A percentile compares a stretch with the other conserved stretches of the same genome.
Conservation (phyloP, 2,888 invertebrate genomes). For the Leptogaster cylindrica region DNA sequence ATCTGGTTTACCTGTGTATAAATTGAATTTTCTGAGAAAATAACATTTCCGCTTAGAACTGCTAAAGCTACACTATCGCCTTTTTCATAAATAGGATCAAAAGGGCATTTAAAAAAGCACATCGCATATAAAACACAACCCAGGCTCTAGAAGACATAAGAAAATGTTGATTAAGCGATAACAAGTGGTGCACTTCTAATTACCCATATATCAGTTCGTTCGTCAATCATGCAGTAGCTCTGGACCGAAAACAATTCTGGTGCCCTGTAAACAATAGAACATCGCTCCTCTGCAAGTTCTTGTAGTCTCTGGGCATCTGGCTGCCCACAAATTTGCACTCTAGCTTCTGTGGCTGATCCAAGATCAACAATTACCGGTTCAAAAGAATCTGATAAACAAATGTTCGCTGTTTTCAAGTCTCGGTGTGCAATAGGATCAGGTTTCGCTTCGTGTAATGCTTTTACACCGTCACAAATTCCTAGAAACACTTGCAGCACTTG, state of each 20-base stretch:
- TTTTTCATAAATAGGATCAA: constrained; percentile 80
- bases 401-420: constrained; percentile 85
- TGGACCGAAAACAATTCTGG: constrained; percentile 88
- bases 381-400: constrained; percentile 74
- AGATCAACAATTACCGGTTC: constrained; percentile 83
- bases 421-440: constrained; percentile 80
- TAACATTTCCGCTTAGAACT: constrained; percentile 75
- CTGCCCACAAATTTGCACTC: constrained; percentile 69
- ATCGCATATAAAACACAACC: constrained; percentile 86
- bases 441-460: constrained; percentile 74
- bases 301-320: constrained; percentile 74
- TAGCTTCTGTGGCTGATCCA: constrained; percentile 72
- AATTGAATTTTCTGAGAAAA: constrained; percentile 73
- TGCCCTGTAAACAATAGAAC: constrained; percentile 86
- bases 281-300: constrained; percentile 82
- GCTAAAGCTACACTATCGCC: constrained; percentile 89
- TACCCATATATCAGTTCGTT: constrained; percentile 84
- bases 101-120: constrained; percentile 85
- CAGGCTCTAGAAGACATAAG: too few species aligned
- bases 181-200: constrained; percentile 52
- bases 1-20: constrained; percentile 64
- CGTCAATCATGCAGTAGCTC: constrained; percentile 79
- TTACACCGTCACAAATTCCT: constrained; percentile 76
- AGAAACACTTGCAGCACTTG: constrained; percentile 74
- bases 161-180: constrained; percentile 49